phyloP scores from a whole-genome alignment of 2,113 vertebrate species.

The Aegithalos caudatus region DNA sequence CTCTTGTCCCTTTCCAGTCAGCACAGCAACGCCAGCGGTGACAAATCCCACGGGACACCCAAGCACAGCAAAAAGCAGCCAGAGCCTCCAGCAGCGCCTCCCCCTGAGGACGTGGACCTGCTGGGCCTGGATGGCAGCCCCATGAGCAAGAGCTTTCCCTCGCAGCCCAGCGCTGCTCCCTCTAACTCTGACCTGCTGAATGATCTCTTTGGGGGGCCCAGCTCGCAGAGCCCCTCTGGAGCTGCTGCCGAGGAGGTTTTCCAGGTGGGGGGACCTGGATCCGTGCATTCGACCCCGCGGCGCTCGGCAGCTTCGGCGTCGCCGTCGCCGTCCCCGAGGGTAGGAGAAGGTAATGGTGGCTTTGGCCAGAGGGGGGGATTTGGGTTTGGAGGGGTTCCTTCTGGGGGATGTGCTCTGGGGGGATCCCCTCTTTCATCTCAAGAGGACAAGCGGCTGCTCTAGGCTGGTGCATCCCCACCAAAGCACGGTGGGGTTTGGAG shows the following conservation, averaged over 20 bases:
- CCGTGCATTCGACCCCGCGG: constrained; percentile 89
- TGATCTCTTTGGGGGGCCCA: constrained; percentile 83
- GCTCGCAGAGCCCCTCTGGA: constrained; percentile 46
- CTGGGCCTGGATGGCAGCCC: constrained; percentile 84
- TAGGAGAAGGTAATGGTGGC: constrained; percentile 76
- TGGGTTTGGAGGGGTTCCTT: neutral
- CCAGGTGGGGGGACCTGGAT: constrained; percentile 74
- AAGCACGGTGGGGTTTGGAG: neutral
- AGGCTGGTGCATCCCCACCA: neutral
- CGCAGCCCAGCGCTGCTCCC: constrained; percentile 72
- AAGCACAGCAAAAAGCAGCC: constrained; percentile 75
- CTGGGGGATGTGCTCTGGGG: neutral
- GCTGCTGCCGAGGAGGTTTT: constrained; percentile 70
- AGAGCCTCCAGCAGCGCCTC: constrained; percentile 55
- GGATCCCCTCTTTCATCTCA: rapidly evolving
- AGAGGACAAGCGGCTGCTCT: neutral
- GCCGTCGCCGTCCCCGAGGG: constrained; percentile 81
- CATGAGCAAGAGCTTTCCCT: constrained; percentile 69
- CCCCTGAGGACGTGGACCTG: constrained; percentile 87
- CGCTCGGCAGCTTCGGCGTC: constrained; percentile 80
- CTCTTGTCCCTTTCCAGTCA: constrained; percentile 96
- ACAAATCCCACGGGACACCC: constrained; percentile 72
- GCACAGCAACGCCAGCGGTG: constrained; percentile 81
- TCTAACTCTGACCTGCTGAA: constrained; percentile 88
- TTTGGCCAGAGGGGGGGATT: rapidly evolving